These are phyloP conservation scores for Drosophila tropicalis DNA, from an alignment of 1,140 invertebrate species.

Conservation along the genomic window DNA sequence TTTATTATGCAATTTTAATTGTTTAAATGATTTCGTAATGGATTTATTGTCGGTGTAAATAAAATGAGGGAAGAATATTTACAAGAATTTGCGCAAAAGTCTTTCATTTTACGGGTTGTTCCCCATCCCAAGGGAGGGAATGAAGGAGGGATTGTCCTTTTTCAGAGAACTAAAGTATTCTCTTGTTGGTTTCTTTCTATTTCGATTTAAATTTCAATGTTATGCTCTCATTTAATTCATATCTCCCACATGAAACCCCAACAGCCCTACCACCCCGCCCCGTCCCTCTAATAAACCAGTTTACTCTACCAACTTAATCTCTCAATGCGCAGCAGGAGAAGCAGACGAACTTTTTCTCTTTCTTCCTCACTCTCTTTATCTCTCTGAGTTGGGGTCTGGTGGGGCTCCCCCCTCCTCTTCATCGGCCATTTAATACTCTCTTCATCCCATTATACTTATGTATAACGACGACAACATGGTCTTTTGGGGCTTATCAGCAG, in stretches of 20 bases:
- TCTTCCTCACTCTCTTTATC: background rate
- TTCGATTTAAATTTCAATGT: no score
- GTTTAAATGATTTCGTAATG: constrained; percentile 78
- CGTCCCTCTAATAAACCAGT: constrained; percentile 43
- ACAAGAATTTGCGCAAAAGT: constrained; percentile 24
- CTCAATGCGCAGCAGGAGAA: constrained; percentile 18
- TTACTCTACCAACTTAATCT: constrained; percentile 14
- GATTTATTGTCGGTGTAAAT: constrained; percentile 74
- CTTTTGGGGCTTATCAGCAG: constrained; percentile 76
- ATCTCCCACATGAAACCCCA: constrained; percentile 49
- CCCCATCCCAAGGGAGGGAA: no score
- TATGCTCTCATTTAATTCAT: constrained; percentile 48
- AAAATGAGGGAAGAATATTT: constrained; percentile 48
- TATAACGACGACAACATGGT: constrained; percentile 48
- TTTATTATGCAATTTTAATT: constrained; percentile 82
- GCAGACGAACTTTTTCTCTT: background rate
- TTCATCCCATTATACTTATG: constrained; percentile 22
- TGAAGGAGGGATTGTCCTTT: no score
- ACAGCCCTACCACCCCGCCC: no score
- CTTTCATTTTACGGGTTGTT: constrained; percentile 4
- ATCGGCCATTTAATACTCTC: background rate
- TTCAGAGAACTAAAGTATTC: no score
- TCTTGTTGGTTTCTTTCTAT: no score
- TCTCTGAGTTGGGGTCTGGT: no score
- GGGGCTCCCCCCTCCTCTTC: no score